Percentiles rank a stretch among this genome's conserved stretches.
phyloP scores from a whole-genome alignment of 2,888 invertebrate genomes.

The Temnothorax ravouxi region DNA sequence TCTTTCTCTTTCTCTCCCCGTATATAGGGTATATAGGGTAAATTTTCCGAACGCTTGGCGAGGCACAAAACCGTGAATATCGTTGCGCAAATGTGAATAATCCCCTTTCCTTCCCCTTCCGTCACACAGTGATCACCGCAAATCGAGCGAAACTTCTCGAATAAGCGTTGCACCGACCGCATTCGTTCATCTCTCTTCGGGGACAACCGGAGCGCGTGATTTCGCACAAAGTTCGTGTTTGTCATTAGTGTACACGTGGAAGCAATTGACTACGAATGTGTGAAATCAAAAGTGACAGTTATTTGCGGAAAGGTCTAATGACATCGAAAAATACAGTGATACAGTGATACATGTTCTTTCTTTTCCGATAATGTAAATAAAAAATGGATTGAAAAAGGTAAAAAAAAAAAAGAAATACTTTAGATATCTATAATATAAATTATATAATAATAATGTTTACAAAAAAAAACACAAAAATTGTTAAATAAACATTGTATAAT shows the following conservation, averaged over 20 bases:
- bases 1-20: conserved; percentile 34
- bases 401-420: background rate
- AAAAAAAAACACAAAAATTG: background rate
- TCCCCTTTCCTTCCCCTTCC: background rate
- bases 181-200: conserved; percentile 27
- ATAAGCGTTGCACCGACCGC: background rate
- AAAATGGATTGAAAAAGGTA: background rate
- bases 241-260: conserved; percentile 1
- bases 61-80: conserved; percentile 54
- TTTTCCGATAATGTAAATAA: background rate
- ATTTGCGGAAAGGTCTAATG: background rate
- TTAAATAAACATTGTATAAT: background rate
- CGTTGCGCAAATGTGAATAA: conserved; percentile 55
- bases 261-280: conserved; percentile 24
- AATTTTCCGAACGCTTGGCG: conserved; percentile 46
- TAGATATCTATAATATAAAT: background rate
- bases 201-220: conserved; percentile 17
- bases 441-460: background rate
- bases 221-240: conserved; percentile 23
- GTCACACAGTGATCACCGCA: conserved; percentile 27
- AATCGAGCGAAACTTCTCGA: conserved; percentile 45
- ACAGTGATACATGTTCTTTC: background rate
- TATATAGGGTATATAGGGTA: conserved; percentile 20
- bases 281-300: conserved; percentile 6
- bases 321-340: background rate